Percentiles rank a stretch among this genome's conserved stretches.
Conservation (phyloP, 2,888 invertebrate species). For the Endotricha flammealis region DNA sequence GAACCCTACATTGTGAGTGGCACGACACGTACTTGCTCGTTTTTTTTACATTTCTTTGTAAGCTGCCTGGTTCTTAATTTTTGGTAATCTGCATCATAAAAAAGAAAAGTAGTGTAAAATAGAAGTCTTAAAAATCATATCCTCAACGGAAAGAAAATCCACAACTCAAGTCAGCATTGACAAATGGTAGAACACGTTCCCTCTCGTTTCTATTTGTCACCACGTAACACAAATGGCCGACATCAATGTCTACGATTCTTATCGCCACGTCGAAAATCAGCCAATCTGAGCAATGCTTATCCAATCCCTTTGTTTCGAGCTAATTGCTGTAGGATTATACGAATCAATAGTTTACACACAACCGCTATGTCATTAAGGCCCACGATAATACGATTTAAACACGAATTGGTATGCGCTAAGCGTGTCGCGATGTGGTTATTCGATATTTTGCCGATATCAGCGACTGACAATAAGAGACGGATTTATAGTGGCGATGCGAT, state of each 20-base stretch:
- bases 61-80: too few relatives aligned
- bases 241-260: not conserved
- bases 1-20: too few relatives aligned
- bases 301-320: conserved; percentile 9
- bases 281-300: not conserved
- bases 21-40: too few relatives aligned
- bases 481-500: conserved; percentile 35
- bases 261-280: not conserved
- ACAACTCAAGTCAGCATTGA: too few relatives aligned
- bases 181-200: too few relatives aligned
- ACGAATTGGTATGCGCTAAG: conserved; percentile 50
- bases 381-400: conserved; percentile 47
- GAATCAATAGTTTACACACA: conserved; percentile 49
- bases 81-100: too few relatives aligned
- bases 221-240: not conserved
- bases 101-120: too few relatives aligned
- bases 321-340: conserved; percentile 29
- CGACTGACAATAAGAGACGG: conserved; percentile 48
- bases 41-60: too few relatives aligned
- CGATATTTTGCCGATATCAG: conserved; percentile 44
- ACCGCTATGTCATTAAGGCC: conserved; percentile 39
- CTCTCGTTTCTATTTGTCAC: not conserved
- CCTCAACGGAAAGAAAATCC: too few relatives aligned
- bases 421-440: conserved; percentile 44
- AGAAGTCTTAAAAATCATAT: too few relatives aligned